phyloP scores from a whole-genome alignment of 2,113 vertebrate genomes.

The Piaya cayana region DNA sequence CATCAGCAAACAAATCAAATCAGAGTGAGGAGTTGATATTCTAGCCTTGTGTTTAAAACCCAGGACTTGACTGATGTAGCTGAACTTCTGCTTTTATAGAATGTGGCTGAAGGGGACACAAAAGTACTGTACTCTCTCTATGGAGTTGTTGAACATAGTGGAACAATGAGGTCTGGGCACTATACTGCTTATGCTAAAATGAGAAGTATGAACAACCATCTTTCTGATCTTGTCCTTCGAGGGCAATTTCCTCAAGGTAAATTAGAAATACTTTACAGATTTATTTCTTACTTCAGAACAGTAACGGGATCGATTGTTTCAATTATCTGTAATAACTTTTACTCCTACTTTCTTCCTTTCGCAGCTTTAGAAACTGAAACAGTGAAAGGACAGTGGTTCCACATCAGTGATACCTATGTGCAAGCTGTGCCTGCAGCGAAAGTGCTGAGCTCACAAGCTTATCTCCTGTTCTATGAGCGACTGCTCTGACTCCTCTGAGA shows the following conservation, averaged over 20 bases:
- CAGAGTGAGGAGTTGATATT: neutral
- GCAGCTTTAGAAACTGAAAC: constrained; percentile 73
- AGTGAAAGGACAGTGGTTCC: constrained; percentile 89
- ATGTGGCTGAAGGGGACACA: constrained; percentile 78
- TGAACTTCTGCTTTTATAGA: constrained; percentile 69
- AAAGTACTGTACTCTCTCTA: constrained; percentile 89
- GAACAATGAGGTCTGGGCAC: constrained; percentile 97
- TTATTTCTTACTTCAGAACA: neutral
- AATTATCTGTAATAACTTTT: neutral
- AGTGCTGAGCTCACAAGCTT: constrained; percentile 91
- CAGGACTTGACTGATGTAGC: neutral
- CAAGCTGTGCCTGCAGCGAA: constrained; percentile 83
- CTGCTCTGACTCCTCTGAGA: constrained; percentile 66
- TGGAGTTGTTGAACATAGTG: constrained; percentile 94
- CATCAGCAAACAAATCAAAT: neutral
- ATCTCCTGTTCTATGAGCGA: constrained; percentile 96
- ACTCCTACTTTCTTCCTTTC: neutral
- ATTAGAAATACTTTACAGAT: neutral
- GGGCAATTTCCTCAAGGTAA: constrained; percentile 77
- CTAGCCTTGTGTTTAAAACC: neutral
- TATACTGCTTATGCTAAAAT: constrained; percentile 94
- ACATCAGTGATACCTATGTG: constrained; percentile 90
- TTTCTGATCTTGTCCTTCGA: constrained; percentile 73
- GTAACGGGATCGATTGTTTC: neutral
- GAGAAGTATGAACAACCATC: constrained; percentile 65